phyloP scores from a whole-genome alignment of 2,888 invertebrate species.

The Tromatobia lineatoria region DNA sequence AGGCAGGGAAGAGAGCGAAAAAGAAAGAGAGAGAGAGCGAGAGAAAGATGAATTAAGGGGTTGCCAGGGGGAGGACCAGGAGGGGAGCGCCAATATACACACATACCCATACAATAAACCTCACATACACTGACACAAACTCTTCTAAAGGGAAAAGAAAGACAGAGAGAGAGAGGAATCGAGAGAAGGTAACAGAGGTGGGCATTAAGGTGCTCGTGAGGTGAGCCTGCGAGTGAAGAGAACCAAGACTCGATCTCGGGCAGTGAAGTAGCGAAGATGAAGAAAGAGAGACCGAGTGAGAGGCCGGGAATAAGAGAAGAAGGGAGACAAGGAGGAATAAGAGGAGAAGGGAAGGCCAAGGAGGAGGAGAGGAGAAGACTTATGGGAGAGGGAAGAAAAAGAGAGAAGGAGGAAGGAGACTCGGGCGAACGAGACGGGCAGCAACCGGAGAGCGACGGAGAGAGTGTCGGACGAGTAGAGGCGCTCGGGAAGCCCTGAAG shows the following conservation, averaged over 20 bases:
- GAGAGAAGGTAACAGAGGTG: conserved; percentile 55
- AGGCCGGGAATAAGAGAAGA: conserved; percentile 78
- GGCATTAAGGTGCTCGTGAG: conserved; percentile 56
- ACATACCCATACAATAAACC: not conserved
- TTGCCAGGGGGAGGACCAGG: conserved; percentile 63
- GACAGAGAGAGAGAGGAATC: conserved; percentile 27
- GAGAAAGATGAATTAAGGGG: conserved; percentile 62
- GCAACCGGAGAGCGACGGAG: conserved; percentile 49
- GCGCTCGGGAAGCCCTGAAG: conserved; percentile 67
- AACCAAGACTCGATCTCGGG: conserved; percentile 52
- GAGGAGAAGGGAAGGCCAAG: too few species aligned
- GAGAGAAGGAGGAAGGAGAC: conserved; percentile 83
- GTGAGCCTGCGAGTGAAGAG: conserved; percentile 67
- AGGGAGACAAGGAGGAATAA: too few species aligned
- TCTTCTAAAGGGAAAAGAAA: conserved; percentile 6
- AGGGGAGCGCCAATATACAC: conserved; percentile 52
- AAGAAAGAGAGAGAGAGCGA: conserved; percentile 22
- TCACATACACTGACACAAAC: not conserved
- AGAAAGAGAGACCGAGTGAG: conserved; percentile 52
- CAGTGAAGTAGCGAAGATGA: conserved; percentile 62
- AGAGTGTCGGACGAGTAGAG: conserved; percentile 63
- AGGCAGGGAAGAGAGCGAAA: conserved; percentile 30
- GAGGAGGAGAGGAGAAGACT: too few species aligned
- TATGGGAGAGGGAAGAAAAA: too few species aligned
- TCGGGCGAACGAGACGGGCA: conserved; percentile 80